Percentiles rank a stretch among this genome's conserved stretches.
These are phyloP conservation scores for Lapara coniferarum DNA, from an alignment of 2,888 invertebrate species.

Conservation along the genomic window DNA sequence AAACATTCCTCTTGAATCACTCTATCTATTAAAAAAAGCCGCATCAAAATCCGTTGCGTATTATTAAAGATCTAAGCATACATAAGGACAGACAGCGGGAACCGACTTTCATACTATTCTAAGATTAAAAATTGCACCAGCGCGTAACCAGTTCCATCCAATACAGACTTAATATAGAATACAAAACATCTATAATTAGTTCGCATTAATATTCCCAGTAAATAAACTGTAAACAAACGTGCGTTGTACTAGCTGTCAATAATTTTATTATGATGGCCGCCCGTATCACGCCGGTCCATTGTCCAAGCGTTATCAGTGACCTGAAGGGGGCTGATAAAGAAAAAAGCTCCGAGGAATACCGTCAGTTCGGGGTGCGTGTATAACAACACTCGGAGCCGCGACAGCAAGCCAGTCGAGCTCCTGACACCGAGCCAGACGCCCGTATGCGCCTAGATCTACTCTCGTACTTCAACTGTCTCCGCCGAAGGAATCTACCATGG, in stretches of 20 bases:
- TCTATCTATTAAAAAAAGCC: no score
- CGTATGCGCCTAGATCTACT: slow-evolving; percentile 72
- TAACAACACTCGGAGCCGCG: slow-evolving; percentile 4
- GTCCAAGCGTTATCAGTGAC: slow-evolving; percentile 41
- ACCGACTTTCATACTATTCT: no score
- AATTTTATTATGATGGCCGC: slow-evolving; percentile 10
- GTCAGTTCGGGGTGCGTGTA: slow-evolving; percentile 12
- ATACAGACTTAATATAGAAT: background rate
- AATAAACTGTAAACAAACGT: slow-evolving; percentile 19
- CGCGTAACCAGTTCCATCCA: background rate
- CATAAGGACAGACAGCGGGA: no score
- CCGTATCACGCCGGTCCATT: slow-evolving; percentile 51
- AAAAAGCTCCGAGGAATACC: slow-evolving; percentile 27
- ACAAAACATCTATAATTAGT: slow-evolving; percentile 15
- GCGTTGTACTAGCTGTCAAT: slow-evolving; percentile 20
- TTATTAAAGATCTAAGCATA: no score
- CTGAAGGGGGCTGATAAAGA: slow-evolving; percentile 26
- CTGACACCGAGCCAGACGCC: slow-evolving; percentile 46
- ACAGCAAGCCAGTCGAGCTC: slow-evolving; percentile 55
- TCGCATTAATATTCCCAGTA: slow-evolving; percentile 5
- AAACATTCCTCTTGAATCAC: no score
- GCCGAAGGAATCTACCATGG: slow-evolving; percentile 61
- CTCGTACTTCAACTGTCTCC: slow-evolving; percentile 66
- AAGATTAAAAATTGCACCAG: background rate
- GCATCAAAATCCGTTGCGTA: no score